Conservation (phyloP, 2,113 vertebrate species). For the Hypocryptadius cinnamomeus region DNA sequence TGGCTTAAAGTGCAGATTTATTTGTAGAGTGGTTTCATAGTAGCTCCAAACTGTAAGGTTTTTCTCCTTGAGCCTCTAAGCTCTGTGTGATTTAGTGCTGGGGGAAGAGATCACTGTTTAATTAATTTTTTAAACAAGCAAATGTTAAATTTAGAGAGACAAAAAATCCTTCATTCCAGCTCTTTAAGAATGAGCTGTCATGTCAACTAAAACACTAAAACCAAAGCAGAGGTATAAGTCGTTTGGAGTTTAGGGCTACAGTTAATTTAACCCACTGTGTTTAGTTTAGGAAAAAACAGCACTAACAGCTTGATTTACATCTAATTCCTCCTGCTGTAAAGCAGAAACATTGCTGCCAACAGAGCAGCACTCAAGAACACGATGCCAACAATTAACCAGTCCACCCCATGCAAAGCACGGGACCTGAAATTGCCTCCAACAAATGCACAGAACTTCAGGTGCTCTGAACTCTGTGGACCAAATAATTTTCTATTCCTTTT, state of each 20-base stretch:
- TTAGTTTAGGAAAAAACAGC: background rate
- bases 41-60: background rate
- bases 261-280: background rate
- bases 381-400: background rate
- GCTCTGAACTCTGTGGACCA: background rate
- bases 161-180: background rate
- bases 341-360: background rate
- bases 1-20: background rate
- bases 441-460: background rate
- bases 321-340: background rate
- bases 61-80: background rate
- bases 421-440: background rate
- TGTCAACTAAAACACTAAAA: background rate
- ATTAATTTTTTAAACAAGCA: conserved; percentile 8
- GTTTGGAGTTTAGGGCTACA: background rate
- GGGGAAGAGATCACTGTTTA: background rate
- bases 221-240: background rate
- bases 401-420: background rate
- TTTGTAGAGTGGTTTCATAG: background rate
- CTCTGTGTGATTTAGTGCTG: background rate
- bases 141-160: background rate
- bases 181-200: background rate
- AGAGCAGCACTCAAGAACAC: background rate
- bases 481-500: background rate
- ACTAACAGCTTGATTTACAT: background rate